These are phyloP conservation scores for Mercenaria mercenaria DNA, from an alignment of 1,140 invertebrate genomes.

Conservation along the genomic window DNA sequence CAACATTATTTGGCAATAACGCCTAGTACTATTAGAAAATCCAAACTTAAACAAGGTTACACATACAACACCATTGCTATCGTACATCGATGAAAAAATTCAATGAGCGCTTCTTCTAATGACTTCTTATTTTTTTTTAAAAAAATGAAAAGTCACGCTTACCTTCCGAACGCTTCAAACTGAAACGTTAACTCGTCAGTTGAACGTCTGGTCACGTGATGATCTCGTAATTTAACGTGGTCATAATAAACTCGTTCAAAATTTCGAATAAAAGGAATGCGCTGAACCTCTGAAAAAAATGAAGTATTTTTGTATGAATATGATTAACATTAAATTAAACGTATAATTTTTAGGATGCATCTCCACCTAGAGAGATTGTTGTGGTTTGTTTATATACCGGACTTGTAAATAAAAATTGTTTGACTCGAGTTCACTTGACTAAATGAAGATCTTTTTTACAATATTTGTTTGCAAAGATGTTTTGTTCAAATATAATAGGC, in stretches of 20 bases:
- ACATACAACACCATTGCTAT: too few relatives aligned
- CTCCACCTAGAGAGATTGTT: too few relatives aligned
- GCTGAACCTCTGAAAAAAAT: background rate
- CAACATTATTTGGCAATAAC: background rate
- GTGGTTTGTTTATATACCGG: too few relatives aligned
- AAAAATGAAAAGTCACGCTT: background rate
- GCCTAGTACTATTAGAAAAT: background rate
- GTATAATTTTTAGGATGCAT: too few relatives aligned
- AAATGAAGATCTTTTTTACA: too few relatives aligned
- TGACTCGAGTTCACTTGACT: too few relatives aligned
- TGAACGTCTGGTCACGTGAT: constrained; percentile 60
- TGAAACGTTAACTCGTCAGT: constrained; percentile 42
- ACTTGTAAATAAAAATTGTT: too few relatives aligned
- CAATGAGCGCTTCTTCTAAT: background rate
- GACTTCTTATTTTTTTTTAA: background rate
- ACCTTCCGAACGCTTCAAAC: constrained; percentile 68
- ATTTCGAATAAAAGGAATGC: constrained; percentile 1
- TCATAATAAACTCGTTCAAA: constrained; percentile 49
- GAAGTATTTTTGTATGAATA: too few relatives aligned
- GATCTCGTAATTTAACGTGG: constrained; percentile 16
- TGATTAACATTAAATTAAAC: too few relatives aligned
- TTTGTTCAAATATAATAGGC: too few relatives aligned
- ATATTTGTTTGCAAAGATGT: too few relatives aligned
- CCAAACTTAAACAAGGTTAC: background rate
- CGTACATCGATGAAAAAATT: background rate